phyloP scores from a whole-genome alignment of 2,888 invertebrate species.

The Agonopterix subpropinquella region DNA sequence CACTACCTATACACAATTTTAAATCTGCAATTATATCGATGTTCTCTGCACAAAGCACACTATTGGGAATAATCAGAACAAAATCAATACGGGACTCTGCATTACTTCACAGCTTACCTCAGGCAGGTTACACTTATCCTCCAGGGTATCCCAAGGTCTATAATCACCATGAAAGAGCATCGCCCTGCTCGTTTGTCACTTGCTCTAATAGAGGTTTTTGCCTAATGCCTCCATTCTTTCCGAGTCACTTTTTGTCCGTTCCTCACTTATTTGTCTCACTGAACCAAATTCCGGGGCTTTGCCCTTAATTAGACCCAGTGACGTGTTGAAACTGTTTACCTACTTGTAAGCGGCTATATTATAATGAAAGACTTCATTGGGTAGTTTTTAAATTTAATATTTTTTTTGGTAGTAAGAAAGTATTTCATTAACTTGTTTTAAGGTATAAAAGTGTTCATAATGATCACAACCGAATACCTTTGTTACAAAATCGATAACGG shows the following conservation, averaged over 20 bases:
- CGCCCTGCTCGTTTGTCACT: conserved; percentile 42
- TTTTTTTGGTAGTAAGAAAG: too few species aligned
- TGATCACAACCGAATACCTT: too few species aligned
- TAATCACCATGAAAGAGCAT: conserved; percentile 42
- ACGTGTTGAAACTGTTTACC: conserved; percentile 12
- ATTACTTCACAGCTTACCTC: conserved; percentile 6
- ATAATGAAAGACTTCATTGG: too few species aligned
- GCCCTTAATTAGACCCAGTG: conserved; percentile 23
- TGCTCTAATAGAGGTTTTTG: conserved; percentile 47
- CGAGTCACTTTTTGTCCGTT: conserved; percentile 30
- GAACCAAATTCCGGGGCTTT: conserved; percentile 17
- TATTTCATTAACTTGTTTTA: too few species aligned
- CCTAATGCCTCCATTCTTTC: conserved; percentile 41
- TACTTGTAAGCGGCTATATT: conserved; percentile 4
- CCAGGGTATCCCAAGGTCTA: conserved; percentile 13
- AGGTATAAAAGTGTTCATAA: too few species aligned
- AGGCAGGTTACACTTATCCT: conserved; percentile 8
- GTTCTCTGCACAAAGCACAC: background rate
- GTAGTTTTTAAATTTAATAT: too few species aligned
- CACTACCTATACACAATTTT: too few species aligned
- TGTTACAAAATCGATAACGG: too few species aligned
- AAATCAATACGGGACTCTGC: conserved; percentile 4
- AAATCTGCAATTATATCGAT: too few species aligned
- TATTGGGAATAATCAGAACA: conserved; percentile 1
- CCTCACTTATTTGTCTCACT: conserved; percentile 27